These are phyloP conservation scores for Carduelis carduelis DNA, from an alignment of 2,797 vertebrate genomes.

Conservation along the genomic window DNA sequence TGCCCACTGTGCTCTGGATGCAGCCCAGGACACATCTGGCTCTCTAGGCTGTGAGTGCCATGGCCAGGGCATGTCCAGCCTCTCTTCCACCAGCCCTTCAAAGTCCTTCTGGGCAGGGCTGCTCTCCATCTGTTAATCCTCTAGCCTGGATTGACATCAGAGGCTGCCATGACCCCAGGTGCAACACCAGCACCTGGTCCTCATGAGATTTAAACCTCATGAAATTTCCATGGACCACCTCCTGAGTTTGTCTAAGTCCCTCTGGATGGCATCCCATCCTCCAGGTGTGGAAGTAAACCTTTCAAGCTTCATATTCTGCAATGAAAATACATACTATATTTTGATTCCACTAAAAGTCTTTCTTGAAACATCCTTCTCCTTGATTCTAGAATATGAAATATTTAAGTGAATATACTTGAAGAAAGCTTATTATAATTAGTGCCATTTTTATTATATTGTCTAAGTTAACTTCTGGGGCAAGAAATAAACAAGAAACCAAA, in stretches of 20 bases:
- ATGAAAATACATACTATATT: not conserved
- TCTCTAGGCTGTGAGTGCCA: not conserved
- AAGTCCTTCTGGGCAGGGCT: not conserved
- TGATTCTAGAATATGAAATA: not conserved
- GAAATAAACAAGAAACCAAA: not conserved
- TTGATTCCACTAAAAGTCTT: not conserved
- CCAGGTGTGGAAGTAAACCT: not conserved
- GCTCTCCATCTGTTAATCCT: no score
- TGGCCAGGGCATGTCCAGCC: accelerated
- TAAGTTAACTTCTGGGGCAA: not conserved
- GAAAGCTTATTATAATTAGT: not conserved
- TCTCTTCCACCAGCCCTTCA: not conserved
- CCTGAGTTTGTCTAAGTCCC: not conserved
- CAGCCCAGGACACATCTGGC: not conserved
- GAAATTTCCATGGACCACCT: not conserved
- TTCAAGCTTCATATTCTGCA: not conserved
- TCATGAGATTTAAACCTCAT: not conserved
- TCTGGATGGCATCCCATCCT: not conserved
- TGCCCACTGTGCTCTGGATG: accelerated
- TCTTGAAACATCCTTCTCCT: not conserved
- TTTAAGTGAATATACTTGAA: not conserved
- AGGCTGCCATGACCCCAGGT: accelerated
- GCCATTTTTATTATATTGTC: not conserved
- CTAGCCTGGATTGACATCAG: accelerated
- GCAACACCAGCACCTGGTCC: not conserved